Percentiles rank a stretch among this genome's conserved stretches.
Conservation (phyloP, 2,888 invertebrate species). For the Escarpia spicata region DNA sequence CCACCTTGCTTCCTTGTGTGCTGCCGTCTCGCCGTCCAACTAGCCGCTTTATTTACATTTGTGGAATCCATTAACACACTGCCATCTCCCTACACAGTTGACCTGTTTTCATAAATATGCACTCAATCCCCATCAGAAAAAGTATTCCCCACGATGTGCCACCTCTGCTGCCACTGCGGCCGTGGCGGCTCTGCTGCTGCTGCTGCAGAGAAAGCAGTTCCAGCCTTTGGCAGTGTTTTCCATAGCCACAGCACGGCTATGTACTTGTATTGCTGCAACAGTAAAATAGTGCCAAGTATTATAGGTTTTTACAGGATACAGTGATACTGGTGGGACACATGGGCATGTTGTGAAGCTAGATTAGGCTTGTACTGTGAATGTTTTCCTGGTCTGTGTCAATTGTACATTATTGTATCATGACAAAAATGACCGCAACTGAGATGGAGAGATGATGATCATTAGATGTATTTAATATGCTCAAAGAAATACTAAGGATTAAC, state of each 20-base stretch:
- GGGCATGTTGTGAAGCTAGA: neutral
- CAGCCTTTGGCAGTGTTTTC: conserved; percentile 12
- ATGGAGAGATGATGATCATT: neutral
- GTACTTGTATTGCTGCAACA: neutral
- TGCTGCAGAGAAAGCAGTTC: conserved; percentile 5
- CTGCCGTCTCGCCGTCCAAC: neutral
- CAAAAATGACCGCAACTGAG: neutral
- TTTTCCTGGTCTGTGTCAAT: neutral
- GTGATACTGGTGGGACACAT: neutral
- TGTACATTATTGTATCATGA: neutral
- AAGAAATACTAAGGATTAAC: neutral
- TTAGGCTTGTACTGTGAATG: neutral
- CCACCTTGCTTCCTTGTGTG: neutral
- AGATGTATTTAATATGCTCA: neutral
- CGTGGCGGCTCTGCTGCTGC: conserved; percentile 27
- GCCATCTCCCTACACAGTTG: conserved; percentile 3
- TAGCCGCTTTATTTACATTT: neutral
- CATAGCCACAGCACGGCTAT: neutral
- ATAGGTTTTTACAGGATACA: neutral
- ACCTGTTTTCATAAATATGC: conserved; percentile 14
- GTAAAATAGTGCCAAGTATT: neutral
- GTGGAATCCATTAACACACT: conserved; percentile 16
- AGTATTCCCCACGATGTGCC: neutral
- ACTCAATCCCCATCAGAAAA: conserved; percentile 16
- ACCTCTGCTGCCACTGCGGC: conserved; percentile 26